Evolutionary conservation across 1,140 invertebrate genomes (phyloP), one percentile per base, ranked within the genome.

Genomic region (Eriosoma lanigerum): DNA sequence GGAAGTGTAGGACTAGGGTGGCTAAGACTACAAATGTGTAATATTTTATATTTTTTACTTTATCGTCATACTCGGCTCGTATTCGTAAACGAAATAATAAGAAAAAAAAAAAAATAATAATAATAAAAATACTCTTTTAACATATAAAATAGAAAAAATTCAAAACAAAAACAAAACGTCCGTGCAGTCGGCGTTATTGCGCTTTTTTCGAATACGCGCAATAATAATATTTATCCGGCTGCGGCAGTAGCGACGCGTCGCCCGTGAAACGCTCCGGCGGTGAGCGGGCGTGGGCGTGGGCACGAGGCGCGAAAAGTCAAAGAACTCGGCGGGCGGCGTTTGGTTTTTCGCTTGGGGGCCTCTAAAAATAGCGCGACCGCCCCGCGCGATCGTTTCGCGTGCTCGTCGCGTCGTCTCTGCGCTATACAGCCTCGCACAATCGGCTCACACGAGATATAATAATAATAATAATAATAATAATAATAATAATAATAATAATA

Each of bases 261-360:
- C 73, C 73, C 73, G 73, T 76, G 73, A 76, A 76, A 76, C 26
- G 38, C 46, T 72, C 26, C 64, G n/a, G 38, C 44, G 64, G 32
- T 10, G 26, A 19, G 8, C 21, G 17, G 52, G 52, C 72, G 72
- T 75, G 72, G 72, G 70, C 70, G 70, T 75, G 72, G 52, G 29
- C 73, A 76, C 73, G 50, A 76, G 73, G 54, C 73, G 73, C 73
- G 73, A 76, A 76, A 76, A 76, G 73, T 76, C 73, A 76, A 76
- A 76, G 73, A 76, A 76, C 73, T 60, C 73, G 73, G 15, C 72
- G 73, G n/a, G 26, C 10, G 26, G 72, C 52, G 73, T 76, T 58
- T 32, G 50, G 50, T 76, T 76, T 76, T 76, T 76, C 73, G 73
- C 73, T 58, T 44, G 3, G 73, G 3, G 73, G 73, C 73, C 52